Conservation (phyloP, 2,113 vertebrate species). For the Pachycephala philippinensis region DNA sequence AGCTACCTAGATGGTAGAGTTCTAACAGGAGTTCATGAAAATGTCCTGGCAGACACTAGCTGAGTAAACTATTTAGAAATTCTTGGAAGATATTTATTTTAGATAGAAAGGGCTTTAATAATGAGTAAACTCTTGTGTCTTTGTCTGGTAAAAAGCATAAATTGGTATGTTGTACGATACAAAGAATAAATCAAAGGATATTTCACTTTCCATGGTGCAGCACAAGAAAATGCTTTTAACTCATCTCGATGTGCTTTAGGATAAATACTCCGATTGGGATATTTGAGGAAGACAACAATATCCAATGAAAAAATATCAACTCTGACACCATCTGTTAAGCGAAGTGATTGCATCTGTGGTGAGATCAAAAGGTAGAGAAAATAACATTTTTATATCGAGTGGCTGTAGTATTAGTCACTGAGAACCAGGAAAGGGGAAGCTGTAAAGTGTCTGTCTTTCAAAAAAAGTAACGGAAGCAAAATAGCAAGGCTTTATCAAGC, state of each 20-base stretch:
- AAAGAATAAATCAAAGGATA: background rate
- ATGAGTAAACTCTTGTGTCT: background rate
- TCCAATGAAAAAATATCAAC: background rate
- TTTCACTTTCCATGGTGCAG: background rate
- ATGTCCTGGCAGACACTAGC: background rate
- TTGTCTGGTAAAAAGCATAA: background rate
- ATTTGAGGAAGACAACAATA: background rate
- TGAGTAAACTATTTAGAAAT: background rate
- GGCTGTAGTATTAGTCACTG: background rate
- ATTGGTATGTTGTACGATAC: accelerated
- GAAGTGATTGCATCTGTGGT: background rate
- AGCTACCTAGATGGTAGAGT: background rate
- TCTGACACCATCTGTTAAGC: background rate
- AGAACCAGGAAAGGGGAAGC: background rate
- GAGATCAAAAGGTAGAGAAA: background rate
- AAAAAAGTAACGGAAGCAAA: background rate
- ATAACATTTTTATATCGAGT: background rate
- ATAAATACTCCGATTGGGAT: background rate
- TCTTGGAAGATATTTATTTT: background rate
- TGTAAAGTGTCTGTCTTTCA: background rate
- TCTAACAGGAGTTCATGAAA: background rate
- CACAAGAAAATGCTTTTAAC: background rate
- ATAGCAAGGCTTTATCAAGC: background rate
- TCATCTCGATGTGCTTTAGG: background rate
- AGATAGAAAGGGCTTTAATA: background rate